phyloP scores from a whole-genome alignment of 2,888 invertebrate species.

The Perdita meconis region DNA sequence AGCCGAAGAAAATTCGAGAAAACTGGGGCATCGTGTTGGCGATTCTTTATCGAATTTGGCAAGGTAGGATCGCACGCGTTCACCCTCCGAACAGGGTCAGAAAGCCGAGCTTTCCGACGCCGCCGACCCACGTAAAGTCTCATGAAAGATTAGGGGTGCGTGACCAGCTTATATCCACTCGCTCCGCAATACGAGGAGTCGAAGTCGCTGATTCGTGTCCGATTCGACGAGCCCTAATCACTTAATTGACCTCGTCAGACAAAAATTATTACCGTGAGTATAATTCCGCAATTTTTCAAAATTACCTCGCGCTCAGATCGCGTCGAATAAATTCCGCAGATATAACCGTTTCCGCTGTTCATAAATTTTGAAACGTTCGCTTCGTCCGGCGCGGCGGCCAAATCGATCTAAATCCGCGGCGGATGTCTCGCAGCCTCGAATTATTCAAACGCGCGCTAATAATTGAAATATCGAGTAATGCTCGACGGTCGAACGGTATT shows the following conservation, averaged over 20 bases:
- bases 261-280: not conserved
- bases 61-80: not conserved
- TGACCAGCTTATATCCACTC: constrained; percentile 4
- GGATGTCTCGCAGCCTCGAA: not conserved
- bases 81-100: not conserved
- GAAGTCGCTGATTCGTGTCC: not conserved
- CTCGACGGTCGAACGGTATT: constrained; percentile 16
- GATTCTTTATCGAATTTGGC: not conserved
- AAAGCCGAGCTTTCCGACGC: not conserved
- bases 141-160: constrained; percentile 25
- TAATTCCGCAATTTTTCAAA: no score
- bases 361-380: not conserved
- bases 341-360: not conserved
- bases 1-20: not conserved
- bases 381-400: no score
- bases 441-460: constrained; percentile 16
- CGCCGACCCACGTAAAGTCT: not conserved
- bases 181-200: not conserved
- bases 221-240: not conserved
- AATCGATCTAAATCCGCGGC: not conserved
- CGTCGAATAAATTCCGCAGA: no score
- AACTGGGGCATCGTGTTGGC: no score
- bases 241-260: not conserved
- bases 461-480: constrained; percentile 51
- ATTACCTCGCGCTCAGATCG: no score